Evolutionary conservation across 2,797 vertebrate species (phyloP).

Genomic region (Lepilemur septentrionalis): DNA sequence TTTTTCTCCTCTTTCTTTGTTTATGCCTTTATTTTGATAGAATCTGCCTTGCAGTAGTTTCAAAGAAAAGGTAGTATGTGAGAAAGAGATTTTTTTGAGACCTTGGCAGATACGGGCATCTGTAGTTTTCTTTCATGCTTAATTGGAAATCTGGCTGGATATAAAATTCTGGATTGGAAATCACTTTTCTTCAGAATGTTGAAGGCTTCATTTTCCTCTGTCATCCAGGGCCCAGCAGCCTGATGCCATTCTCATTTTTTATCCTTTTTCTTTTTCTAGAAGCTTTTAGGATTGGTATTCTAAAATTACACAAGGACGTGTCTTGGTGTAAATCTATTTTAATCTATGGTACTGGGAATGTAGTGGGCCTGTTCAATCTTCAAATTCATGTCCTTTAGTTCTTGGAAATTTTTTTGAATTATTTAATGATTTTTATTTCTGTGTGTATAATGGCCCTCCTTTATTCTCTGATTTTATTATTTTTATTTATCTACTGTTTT

Average conservation of each 20-base stretch:
- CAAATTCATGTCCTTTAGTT: neutral
- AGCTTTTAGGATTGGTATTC: neutral
- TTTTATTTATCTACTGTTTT: neutral
- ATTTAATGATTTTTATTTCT: neutral
- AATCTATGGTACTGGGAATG: neutral
- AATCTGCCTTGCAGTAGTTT: neutral
- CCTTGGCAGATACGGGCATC: neutral
- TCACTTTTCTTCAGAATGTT: neutral
- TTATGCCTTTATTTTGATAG: neutral
- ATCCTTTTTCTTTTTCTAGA: neutral
- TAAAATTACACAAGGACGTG: neutral
- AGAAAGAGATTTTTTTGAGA: neutral
- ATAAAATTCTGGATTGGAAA: constrained; percentile 33
- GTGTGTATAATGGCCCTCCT: neutral
- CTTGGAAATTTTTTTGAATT: neutral
- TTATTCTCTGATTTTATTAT: neutral
- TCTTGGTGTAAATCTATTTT: neutral
- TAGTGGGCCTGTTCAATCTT: neutral
- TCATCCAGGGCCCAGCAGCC: neutral
- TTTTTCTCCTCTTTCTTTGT: neutral
- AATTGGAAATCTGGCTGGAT: neutral
- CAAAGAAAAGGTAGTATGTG: neutral
- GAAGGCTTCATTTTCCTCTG: neutral
- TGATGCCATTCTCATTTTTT: neutral
- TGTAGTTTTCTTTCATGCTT: neutral